These are phyloP conservation scores for Podocnemis expansa DNA, from an alignment of 2,113 vertebrate species.

Conservation along the genomic window DNA sequence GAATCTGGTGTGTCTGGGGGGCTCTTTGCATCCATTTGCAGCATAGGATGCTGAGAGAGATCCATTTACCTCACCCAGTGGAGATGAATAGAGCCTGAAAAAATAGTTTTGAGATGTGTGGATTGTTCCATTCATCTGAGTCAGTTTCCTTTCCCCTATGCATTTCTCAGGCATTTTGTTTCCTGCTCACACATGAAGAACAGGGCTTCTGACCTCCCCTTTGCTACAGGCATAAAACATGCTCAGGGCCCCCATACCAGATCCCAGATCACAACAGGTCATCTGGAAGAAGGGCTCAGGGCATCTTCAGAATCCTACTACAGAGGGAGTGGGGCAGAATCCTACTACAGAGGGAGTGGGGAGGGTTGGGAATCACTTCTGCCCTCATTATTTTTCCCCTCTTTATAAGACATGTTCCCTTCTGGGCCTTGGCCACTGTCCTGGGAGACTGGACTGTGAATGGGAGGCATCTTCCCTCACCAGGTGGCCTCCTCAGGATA, in stretches of 20 bases:
- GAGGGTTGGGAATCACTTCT: background rate
- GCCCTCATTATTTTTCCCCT: background rate
- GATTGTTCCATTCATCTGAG: background rate
- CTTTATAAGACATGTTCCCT: background rate
- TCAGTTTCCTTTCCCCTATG: too few relatives aligned
- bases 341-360: background rate
- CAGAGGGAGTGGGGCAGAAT: background rate
- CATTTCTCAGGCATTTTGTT: too few relatives aligned
- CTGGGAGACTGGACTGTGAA: background rate
- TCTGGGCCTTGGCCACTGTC: background rate
- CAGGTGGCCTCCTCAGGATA: background rate
- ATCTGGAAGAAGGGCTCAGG: background rate
- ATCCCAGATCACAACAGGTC: background rate
- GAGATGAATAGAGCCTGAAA: background rate
- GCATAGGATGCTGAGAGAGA: background rate
- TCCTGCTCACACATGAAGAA: too few relatives aligned
- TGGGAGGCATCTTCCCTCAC: background rate
- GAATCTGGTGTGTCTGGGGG: background rate
- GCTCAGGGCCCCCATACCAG: background rate
- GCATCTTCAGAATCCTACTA: background rate
- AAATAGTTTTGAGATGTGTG: background rate
- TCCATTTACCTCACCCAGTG: background rate
- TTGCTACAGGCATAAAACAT: too few relatives aligned
- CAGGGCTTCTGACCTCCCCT: too few relatives aligned
- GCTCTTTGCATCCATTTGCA: background rate